phyloP scores from a whole-genome alignment of 2,888 invertebrate species.

The Dynastes tityus region DNA sequence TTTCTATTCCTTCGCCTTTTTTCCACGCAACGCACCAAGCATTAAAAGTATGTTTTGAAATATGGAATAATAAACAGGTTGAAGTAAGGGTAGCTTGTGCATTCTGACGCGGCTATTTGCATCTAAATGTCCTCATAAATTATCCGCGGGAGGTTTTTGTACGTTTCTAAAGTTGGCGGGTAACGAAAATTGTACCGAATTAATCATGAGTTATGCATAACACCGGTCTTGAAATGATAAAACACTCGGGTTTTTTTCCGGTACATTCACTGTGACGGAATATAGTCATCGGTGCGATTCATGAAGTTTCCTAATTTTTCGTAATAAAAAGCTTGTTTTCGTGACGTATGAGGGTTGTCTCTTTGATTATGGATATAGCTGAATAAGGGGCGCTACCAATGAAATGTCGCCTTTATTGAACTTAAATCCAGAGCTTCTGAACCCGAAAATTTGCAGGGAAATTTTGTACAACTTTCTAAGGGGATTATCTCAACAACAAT shows the following conservation, averaged over 20 bases:
- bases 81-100: constrained; percentile 35
- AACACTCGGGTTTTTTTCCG: background rate
- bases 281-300: background rate
- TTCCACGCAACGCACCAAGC: constrained; percentile 2
- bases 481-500: no score
- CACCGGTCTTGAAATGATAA: background rate
- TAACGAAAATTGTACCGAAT: constrained; percentile 2
- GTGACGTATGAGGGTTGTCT: no score
- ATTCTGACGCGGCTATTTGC: constrained; percentile 34
- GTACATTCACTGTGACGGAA: background rate
- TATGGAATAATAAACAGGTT: constrained; percentile 40
- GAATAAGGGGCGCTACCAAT: no score
- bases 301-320: background rate
- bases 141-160: constrained; percentile 12
- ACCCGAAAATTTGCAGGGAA: no score
- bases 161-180: constrained; percentile 5
- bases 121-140: constrained; percentile 25
- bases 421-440: no score
- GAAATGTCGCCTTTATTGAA: no score
- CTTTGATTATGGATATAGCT: no score
- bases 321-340: no score
- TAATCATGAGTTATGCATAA: constrained; percentile 12
- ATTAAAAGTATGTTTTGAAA: constrained; percentile 34
- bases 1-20: background rate
- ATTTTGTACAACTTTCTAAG: no score